A percentile compares a stretch with the other conserved stretches of the same genome.
phyloP scores from a whole-genome alignment of 2,113 vertebrate genomes.

The Tringa solitaria region DNA sequence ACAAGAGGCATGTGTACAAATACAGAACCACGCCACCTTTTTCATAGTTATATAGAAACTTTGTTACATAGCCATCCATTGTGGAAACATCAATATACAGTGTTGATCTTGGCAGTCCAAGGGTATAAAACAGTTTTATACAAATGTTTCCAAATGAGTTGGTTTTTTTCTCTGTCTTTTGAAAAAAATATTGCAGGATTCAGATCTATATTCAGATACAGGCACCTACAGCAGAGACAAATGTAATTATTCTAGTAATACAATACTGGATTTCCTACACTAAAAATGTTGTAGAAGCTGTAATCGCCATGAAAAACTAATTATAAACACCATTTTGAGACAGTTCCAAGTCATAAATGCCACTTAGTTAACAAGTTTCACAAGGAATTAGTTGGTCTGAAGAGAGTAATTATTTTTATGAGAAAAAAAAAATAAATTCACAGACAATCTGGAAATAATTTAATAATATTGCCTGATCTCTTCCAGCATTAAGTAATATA shows the following conservation, averaged over 20 bases:
- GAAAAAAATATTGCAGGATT: background rate
- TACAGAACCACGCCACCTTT: background rate
- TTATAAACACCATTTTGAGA: background rate
- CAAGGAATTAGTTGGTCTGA: background rate
- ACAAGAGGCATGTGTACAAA: background rate
- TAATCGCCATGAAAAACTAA: background rate
- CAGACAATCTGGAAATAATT: constrained; percentile 3
- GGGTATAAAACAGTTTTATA: constrained; percentile 11
- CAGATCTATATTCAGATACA: background rate
- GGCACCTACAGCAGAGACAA: background rate
- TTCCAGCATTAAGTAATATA: background rate
- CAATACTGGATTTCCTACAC: background rate
- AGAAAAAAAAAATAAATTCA: background rate
- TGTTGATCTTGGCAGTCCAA: background rate
- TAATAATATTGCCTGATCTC: background rate
- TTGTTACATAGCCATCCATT: background rate
- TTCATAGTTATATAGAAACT: background rate
- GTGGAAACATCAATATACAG: background rate
- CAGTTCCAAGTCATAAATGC: background rate
- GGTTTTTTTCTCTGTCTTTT: background rate
- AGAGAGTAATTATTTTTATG: background rate
- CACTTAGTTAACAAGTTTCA: background rate
- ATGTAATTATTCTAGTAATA: background rate
- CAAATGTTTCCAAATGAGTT: background rate
- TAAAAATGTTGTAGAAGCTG: background rate